These are phyloP conservation scores for Amphipyra tragopoginis DNA, from an alignment of 2,888 invertebrate species.

Conservation along the genomic window DNA sequence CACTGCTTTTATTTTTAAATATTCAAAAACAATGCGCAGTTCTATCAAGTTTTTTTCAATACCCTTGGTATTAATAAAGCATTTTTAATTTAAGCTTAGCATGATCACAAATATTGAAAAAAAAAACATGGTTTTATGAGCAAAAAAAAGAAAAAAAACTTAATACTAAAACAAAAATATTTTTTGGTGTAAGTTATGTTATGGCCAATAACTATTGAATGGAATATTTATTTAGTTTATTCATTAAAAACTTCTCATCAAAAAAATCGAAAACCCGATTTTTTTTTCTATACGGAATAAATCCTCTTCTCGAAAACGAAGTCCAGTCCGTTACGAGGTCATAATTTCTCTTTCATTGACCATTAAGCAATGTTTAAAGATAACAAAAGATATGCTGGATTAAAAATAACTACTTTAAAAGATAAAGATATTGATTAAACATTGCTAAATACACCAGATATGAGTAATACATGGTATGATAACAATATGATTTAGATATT, in stretches of 20 bases:
- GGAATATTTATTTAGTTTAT: not conserved
- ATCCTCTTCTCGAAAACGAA: too few species aligned
- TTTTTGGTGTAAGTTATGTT: constrained; percentile 20
- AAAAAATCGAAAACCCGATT: too few species aligned
- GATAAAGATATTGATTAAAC: constrained; percentile 10
- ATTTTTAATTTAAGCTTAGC: not conserved
- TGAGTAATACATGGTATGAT: constrained; percentile 13
- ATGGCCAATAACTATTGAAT: constrained; percentile 22
- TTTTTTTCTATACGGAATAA: too few species aligned
- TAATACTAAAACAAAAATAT: constrained; percentile 1
- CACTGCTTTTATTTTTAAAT: not conserved
- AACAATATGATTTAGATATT: constrained; percentile 7
- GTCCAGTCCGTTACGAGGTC: too few species aligned
- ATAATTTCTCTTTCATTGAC: too few species aligned
- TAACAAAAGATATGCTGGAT: not conserved
- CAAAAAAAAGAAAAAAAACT: constrained; percentile 19
- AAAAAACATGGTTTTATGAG: constrained; percentile 17
- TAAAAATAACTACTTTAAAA: constrained; percentile 9
- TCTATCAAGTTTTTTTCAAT: constrained; percentile 4
- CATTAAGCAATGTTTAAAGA: not conserved
- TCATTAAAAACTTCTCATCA: too few species aligned
- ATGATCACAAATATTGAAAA: constrained; percentile 11
- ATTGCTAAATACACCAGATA: constrained; percentile 10
- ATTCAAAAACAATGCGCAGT: not conserved
- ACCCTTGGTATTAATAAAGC: constrained; percentile 7